Percentiles rank a stretch among this genome's conserved stretches.
These are phyloP conservation scores for Podarcis lilfordi DNA, from an alignment of 2,797 vertebrate genomes.

Conservation along the genomic window DNA sequence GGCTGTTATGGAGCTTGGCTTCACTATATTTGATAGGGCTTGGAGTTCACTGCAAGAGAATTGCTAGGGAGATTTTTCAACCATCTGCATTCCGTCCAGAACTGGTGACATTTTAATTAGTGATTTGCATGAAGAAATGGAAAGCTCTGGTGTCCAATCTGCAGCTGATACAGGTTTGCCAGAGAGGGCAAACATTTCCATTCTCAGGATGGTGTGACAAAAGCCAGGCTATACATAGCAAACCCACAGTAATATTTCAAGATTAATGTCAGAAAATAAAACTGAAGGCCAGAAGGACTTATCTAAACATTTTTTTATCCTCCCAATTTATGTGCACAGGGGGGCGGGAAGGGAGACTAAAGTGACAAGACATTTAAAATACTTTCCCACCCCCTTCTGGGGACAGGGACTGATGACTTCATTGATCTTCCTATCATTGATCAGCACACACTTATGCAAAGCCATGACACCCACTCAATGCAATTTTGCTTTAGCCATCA, in stretches of 20 bases:
- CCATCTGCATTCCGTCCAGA: not conserved
- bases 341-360: not conserved
- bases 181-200: not conserved
- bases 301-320: not conserved
- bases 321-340: not conserved
- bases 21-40: too few species aligned
- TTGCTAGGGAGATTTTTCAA: not conserved
- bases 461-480: not conserved
- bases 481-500: not conserved
- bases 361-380: not conserved
- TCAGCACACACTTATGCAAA: slow-evolving; percentile 7
- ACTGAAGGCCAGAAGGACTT: not conserved
- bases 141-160: not conserved
- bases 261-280: not conserved
- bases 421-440: not conserved
- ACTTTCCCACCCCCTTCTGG: too few species aligned
- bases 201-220: not conserved
- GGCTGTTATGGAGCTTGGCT: too few species aligned
- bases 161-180: not conserved
- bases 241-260: not conserved
- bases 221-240: not conserved
- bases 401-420: not conserved
- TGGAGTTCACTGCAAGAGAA: not conserved
- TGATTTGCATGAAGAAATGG: not conserved
- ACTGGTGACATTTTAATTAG: slow-evolving; percentile 13